These are phyloP conservation scores for Bugula neritina DNA, from an alignment of 2,888 invertebrate genomes.

Conservation along the genomic window DNA sequence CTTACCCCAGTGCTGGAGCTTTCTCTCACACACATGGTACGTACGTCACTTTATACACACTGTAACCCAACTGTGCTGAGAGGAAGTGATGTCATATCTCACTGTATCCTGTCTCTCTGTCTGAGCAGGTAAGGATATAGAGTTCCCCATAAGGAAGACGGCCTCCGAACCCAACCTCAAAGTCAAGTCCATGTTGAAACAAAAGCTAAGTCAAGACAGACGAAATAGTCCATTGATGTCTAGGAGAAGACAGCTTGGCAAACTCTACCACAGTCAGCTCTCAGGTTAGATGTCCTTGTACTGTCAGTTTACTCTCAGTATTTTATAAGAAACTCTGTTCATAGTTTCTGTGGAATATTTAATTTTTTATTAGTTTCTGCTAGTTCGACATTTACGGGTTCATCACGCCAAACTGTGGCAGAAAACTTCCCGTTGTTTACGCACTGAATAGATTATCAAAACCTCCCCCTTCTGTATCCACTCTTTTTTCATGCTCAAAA, in stretches of 20 bases:
- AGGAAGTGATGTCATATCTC: background rate
- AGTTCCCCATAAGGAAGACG: slow-evolving; percentile 34
- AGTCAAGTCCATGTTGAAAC: slow-evolving; percentile 60
- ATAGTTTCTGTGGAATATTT: too few species aligned
- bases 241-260: slow-evolving; percentile 50
- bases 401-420: too few species aligned
- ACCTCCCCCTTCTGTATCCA: too few species aligned
- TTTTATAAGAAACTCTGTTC: too few species aligned
- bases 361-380: too few species aligned
- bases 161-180: slow-evolving; percentile 91
- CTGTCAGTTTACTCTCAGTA: background rate
- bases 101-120: background rate
- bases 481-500: too few species aligned
- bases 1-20: background rate
- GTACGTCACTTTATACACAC: background rate
- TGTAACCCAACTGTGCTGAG: background rate
- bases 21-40: background rate
- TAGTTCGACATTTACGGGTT: too few species aligned
- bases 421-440: too few species aligned
- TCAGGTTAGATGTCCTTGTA: background rate
- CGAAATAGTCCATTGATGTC: slow-evolving; percentile 85
- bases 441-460: too few species aligned
- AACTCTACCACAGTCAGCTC: background rate
- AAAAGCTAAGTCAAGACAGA: slow-evolving; percentile 76
- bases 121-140: slow-evolving; percentile 21